A percentile compares a stretch with the other conserved stretches of the same genome.
These are phyloP conservation scores for Dichetophora obliterata DNA, from an alignment of 2,888 invertebrate species.

Conservation along the genomic window DNA sequence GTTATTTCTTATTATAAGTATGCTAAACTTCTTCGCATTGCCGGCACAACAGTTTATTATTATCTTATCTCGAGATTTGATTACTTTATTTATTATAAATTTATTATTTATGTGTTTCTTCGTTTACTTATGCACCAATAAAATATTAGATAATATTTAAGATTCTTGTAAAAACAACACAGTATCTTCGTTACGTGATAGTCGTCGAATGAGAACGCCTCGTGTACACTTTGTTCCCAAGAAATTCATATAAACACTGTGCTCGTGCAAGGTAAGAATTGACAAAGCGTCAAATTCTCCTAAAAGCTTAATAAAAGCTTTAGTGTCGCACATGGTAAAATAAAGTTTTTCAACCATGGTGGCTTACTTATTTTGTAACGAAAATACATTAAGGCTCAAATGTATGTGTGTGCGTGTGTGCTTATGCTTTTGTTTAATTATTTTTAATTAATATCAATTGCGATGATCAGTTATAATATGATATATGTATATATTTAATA, in stretches of 20 bases:
- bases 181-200: neutral
- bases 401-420: neutral
- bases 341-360: no score
- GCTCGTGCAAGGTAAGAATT: no score
- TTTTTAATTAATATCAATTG: neutral
- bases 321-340: neutral
- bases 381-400: neutral
- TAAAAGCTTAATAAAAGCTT: neutral
- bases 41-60: neutral
- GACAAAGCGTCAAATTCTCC: neutral
- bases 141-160: neutral
- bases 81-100: neutral
- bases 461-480: no score
- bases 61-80: neutral
- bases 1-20: neutral
- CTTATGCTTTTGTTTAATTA: neutral
- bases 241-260: neutral
- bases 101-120: neutral
- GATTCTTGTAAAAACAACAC: neutral
- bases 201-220: neutral
- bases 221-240: neutral
- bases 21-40: neutral
- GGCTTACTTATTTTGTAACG: neutral
- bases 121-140: neutral
- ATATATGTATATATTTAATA: no score